Conservation (phyloP, 2,888 invertebrate species). For the Cyclophora punctaria region DNA sequence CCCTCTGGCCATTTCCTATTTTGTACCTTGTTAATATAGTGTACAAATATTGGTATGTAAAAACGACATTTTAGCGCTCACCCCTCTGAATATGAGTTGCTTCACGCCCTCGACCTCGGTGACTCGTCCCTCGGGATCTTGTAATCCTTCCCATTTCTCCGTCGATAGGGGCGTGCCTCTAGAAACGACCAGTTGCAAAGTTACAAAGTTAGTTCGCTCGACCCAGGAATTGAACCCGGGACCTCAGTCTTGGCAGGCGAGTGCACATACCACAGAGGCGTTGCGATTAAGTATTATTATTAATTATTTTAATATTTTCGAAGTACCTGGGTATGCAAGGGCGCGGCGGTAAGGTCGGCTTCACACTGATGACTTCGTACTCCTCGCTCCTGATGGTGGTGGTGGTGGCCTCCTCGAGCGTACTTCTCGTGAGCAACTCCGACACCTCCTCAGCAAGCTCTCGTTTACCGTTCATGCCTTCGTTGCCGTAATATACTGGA, state of each 20-base stretch:
- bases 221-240: too few relatives aligned
- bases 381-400: conserved; percentile 75
- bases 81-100: conserved; percentile 93
- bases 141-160: conserved; percentile 87
- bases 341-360: conserved; percentile 80
- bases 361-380: conserved; percentile 81
- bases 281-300: conserved; percentile 14
- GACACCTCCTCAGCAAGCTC: conserved; percentile 78
- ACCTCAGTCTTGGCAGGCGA: too few relatives aligned
- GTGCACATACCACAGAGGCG: not conserved
- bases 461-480: conserved; percentile 66
- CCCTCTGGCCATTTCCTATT: too few relatives aligned
- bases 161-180: conserved; percentile 82
- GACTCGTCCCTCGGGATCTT: conserved; percentile 87
- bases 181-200: conserved; percentile 15
- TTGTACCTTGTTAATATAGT: not conserved
- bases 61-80: conserved; percentile 51
- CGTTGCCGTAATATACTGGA: conserved; percentile 78
- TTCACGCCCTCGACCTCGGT: conserved; percentile 85
- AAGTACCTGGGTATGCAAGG: conserved; percentile 75
- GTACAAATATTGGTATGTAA: not conserved
- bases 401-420: conserved; percentile 65
- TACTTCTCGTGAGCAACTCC: conserved; percentile 76
- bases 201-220: not conserved
- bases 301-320: too few relatives aligned